Evolutionary conservation across 2,797 vertebrate species (phyloP).

Genomic region (Choloepus didactylus): DNA sequence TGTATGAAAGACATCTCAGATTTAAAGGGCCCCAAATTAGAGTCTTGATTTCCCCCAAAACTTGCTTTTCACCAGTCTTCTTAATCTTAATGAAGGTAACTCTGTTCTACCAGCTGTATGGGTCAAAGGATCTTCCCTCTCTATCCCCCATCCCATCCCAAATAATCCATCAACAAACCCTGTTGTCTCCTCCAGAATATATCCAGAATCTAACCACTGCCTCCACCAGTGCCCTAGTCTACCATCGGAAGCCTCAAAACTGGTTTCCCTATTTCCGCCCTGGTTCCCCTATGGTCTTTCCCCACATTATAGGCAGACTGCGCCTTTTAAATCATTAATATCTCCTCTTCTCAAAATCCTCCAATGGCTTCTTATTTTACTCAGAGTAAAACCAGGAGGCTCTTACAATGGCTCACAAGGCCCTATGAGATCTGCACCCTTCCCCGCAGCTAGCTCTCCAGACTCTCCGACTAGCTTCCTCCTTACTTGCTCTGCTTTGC

Average conservation of each 20-base stretch:
- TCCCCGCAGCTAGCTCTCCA: neutral
- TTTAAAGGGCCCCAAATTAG: neutral
- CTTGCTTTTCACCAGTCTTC: neutral
- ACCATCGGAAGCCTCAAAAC: neutral
- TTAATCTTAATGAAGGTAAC: neutral
- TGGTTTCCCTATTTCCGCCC: neutral
- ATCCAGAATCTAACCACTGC: neutral
- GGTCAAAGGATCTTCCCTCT: neutral
- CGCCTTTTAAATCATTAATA: neutral
- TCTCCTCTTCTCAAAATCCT: neutral
- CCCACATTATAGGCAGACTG: neutral
- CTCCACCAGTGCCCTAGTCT: neutral
- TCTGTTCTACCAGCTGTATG: neutral
- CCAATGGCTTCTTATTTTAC: neutral
- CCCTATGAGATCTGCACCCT: neutral
- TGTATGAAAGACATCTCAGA: neutral
- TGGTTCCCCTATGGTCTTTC: neutral
- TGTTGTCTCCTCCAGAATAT: neutral
- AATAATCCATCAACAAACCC: neutral
- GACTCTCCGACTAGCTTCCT: neutral
- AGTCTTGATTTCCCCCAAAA: neutral
- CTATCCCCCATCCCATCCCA: neutral
- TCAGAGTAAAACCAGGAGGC: no score
- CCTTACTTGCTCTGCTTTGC: neutral
- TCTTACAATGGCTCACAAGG: neutral